Percentiles rank a stretch among this genome's conserved stretches.
phyloP scores from a whole-genome alignment of 2,797 vertebrate genomes.

The Ctenopoma multispine region DNA sequence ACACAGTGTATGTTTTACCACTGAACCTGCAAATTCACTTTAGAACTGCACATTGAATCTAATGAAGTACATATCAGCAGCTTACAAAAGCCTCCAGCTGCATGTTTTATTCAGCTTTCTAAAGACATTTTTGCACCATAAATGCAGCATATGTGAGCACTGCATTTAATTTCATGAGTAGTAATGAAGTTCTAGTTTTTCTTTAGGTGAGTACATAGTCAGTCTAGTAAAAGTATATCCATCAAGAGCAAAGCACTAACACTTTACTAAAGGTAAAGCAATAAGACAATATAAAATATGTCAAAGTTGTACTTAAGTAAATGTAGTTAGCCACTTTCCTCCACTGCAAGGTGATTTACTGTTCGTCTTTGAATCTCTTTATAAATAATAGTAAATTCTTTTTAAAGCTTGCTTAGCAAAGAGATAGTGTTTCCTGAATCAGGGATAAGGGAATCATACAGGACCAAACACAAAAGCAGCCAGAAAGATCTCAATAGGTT shows the following conservation, averaged over 20 bases:
- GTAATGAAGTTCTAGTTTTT: not conserved
- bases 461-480: not conserved
- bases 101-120: constrained; percentile 8
- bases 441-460: too few species aligned
- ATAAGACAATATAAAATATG: too few species aligned
- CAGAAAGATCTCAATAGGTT: too few species aligned
- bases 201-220: not conserved
- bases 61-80: not conserved
- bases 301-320: too few species aligned
- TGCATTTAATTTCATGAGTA: not conserved
- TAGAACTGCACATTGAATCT: constrained; percentile 27
- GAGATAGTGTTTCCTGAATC: too few species aligned
- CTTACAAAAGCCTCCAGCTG: constrained; percentile 35
- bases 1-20: constrained; percentile 5
- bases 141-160: not conserved
- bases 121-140: not conserved
- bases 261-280: too few species aligned
- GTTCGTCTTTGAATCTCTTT: too few species aligned
- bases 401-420: too few species aligned
- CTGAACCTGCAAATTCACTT: constrained; percentile 16
- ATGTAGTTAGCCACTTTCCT: too few species aligned
- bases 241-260: too few species aligned
- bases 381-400: too few species aligned
- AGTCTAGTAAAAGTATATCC: not conserved
- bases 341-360: too few species aligned